Conservation (phyloP, 1,140 invertebrate genomes). For the Sycophaga agraensis region DNA sequence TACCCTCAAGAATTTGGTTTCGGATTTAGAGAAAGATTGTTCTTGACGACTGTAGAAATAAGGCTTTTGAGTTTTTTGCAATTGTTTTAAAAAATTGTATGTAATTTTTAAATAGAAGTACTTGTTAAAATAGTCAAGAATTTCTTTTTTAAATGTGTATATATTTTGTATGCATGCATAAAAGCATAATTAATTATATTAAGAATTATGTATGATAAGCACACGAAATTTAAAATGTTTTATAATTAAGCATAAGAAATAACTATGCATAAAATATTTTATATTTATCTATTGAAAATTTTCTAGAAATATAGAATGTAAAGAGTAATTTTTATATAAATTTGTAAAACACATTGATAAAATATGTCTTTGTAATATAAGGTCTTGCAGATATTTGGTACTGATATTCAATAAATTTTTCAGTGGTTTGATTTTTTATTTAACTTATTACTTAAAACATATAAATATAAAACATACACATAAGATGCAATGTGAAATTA, state of each 20-base stretch:
- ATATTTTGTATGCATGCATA: conserved; percentile 27
- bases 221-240: conserved; percentile 8
- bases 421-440: conserved; percentile 17
- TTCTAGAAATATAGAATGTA: conserved; percentile 13
- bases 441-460: conserved; percentile 16
- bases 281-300: conserved; percentile 10
- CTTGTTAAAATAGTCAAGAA: conserved; percentile 16
- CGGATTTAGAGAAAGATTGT: conserved; percentile 1
- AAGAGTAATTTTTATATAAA: too few relatives aligned
- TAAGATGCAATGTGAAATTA: conserved; percentile 26
- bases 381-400: not conserved
- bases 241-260: conserved; percentile 13
- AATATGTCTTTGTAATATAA: too few relatives aligned
- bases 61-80: not conserved
- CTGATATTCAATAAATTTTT: not conserved
- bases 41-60: conserved; percentile 9
- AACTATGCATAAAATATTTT: conserved; percentile 16
- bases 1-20: conserved; percentile 8
- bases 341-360: too few relatives aligned
- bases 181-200: conserved; percentile 5
- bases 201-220: conserved; percentile 9
- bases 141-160: conserved; percentile 24
- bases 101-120: conserved; percentile 10
- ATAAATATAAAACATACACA: conserved; percentile 23
- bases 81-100: conserved; percentile 18